phyloP scores from a whole-genome alignment of 1,140 invertebrate species.

The Rhopalosiphum padi region DNA sequence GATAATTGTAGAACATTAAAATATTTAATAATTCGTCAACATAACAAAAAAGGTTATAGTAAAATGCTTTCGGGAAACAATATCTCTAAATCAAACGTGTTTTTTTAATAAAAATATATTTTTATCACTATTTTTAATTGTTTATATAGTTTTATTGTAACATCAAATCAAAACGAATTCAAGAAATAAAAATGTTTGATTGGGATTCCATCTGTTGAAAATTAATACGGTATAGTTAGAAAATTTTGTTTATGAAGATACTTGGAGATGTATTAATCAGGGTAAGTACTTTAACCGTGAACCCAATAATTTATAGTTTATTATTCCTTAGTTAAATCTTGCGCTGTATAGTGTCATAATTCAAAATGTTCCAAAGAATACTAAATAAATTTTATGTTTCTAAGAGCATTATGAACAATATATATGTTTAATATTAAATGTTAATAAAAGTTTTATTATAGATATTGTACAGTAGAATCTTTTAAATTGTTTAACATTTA shows the following conservation, averaged over 20 bases:
- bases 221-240: not conserved
- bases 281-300: not conserved
- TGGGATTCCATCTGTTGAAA: not conserved
- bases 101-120: not conserved
- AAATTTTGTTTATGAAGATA: not conserved
- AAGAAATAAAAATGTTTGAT: not conserved
- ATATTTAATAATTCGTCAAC: not conserved
- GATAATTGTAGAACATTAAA: not conserved
- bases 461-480: not conserved
- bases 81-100: not conserved
- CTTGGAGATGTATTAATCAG: not conserved
- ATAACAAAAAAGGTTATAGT: not conserved
- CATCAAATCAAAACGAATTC: not conserved
- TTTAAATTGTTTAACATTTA: constrained; percentile 9
- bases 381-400: not conserved
- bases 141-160: not conserved
- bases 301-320: not conserved
- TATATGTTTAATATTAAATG: not conserved
- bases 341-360: not conserved
- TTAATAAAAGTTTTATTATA: not conserved
- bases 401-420: not conserved
- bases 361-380: not conserved
- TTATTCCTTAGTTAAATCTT: constrained; percentile 3
- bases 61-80: not conserved
- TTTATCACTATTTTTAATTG: not conserved